Conservation (phyloP, 37 sponge, comb jelly and placozoan species). For the Haliclona indistincta region DNA sequence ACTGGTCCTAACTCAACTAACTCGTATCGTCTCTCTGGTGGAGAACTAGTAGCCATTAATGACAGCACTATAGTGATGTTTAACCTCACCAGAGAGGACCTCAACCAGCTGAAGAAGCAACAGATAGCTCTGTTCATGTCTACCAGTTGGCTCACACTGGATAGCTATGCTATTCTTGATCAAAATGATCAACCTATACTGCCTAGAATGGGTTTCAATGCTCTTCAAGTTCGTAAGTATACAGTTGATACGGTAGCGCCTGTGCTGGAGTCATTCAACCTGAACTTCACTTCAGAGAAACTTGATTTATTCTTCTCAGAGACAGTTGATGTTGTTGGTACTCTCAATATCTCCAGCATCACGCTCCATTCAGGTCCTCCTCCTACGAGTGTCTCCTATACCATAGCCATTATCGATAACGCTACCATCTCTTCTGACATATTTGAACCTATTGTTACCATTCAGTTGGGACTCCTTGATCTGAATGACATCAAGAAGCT, state of each 20-base stretch:
- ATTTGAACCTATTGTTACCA: slow-evolving; percentile 53
- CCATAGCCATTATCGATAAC: slow-evolving; percentile 20
- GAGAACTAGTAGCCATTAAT: slow-evolving; percentile 33
- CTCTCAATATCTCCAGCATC: slow-evolving; percentile 45
- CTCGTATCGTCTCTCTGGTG: slow-evolving; percentile 68
- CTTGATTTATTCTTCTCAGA: slow-evolving; percentile 79
- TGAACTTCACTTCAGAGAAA: slow-evolving; percentile 55
- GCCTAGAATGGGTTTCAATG: slow-evolving; percentile 58
- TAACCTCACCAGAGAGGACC: slow-evolving; percentile 38
- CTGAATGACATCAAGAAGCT: slow-evolving; percentile 76
- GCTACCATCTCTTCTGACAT: slow-evolving; percentile 40
- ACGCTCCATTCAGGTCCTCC: slow-evolving; percentile 56
- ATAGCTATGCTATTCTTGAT: slow-evolving; percentile 42
- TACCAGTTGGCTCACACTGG: slow-evolving; percentile 71
- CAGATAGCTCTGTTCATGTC: slow-evolving; percentile 41
- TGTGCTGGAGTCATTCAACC: slow-evolving; percentile 41
- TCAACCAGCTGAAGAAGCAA: slow-evolving; percentile 68
- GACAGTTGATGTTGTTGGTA: slow-evolving; percentile 64
- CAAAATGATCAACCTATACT: slow-evolving; percentile 60
- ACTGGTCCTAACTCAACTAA: slow-evolving; percentile 62
- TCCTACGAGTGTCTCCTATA: slow-evolving; percentile 9
- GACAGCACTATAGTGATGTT: slow-evolving; percentile 63
- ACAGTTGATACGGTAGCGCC: slow-evolving; percentile 48
- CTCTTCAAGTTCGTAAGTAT: slow-evolving; percentile 51
- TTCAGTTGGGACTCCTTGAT: slow-evolving; percentile 62